phyloP scores from a whole-genome alignment of 23 tunicate species.

The Halocynthia roretzi region DNA sequence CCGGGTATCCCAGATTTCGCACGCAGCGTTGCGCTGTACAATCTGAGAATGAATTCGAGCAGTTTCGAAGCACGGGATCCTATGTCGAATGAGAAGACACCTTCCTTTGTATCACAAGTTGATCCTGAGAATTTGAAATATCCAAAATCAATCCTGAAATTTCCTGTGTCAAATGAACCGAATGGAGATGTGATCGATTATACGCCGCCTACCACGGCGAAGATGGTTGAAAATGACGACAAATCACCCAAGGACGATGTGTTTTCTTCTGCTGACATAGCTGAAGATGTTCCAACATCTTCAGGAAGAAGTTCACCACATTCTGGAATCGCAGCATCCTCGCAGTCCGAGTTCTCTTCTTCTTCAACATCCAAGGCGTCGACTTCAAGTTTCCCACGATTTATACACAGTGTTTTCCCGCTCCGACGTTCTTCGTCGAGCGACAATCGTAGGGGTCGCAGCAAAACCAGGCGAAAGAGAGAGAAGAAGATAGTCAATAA shows the following conservation, averaged over 20 bases:
- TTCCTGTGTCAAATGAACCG: not conserved
- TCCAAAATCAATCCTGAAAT: constrained; percentile 1
- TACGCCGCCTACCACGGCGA: not conserved
- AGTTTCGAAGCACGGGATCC: not conserved
- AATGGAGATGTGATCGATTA: not conserved
- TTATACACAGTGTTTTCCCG: constrained; percentile 80
- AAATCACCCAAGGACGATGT: not conserved
- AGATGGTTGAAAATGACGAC: not conserved
- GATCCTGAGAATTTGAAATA: constrained; percentile 3
- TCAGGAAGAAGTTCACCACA: constrained; percentile 14
- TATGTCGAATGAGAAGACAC: constrained; percentile 2
- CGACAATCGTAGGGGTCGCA: constrained; percentile 15
- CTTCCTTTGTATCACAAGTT: not conserved
- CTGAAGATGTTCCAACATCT: not conserved
- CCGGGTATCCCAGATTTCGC: constrained; percentile 38
- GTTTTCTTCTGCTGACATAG: not conserved
- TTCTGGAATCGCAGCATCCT: constrained; percentile 14
- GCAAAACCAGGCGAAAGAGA: constrained; percentile 15
- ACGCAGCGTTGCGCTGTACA: constrained; percentile 34
- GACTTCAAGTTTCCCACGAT: constrained; percentile 67
- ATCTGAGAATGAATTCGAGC: not conserved
- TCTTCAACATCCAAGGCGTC: constrained; percentile 34
- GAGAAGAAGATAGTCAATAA: constrained; percentile 16
- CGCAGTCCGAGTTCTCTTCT: constrained; percentile 13
- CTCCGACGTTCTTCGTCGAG: constrained; percentile 35